A percentile compares a stretch with the other conserved stretches of the same genome.
phyloP scores from a whole-genome alignment of 2,113 vertebrate genomes.

The Leiothrix lutea region DNA sequence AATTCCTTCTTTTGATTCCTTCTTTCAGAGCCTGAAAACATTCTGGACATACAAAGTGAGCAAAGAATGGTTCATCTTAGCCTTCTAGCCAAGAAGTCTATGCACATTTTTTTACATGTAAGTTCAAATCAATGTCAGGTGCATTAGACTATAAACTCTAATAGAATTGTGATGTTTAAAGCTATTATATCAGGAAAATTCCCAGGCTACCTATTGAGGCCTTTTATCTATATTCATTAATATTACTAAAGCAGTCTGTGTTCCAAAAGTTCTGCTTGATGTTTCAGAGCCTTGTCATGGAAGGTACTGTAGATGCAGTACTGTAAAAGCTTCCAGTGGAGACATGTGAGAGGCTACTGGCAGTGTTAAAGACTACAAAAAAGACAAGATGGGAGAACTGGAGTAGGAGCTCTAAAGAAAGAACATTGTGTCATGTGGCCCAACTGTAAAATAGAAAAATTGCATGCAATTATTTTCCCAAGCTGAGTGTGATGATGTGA shows the following conservation, averaged over 20 bases:
- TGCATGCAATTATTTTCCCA: conserved; percentile 80
- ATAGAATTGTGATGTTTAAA: neutral
- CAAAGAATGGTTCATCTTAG: neutral
- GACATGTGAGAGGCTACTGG: conserved; percentile 42
- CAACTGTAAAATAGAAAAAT: conserved; percentile 82
- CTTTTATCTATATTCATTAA: neutral
- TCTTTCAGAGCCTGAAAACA: neutral
- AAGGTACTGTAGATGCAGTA: neutral
- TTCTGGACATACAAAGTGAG: neutral
- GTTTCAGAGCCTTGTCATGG: neutral
- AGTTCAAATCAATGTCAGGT: neutral
- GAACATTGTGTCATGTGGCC: conserved; percentile 76
- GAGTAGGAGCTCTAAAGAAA: conserved; percentile 46
- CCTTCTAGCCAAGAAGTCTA: neutral
- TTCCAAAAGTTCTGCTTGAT: neutral
- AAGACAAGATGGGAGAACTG: conserved; percentile 62
- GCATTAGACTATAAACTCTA: neutral
- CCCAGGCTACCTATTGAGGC: neutral
- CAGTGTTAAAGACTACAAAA: conserved; percentile 34
- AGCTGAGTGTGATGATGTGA: conserved; percentile 71
- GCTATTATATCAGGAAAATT: neutral
- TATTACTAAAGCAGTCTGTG: neutral
- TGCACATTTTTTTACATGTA: neutral
- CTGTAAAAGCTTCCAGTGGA: conserved; percentile 31
- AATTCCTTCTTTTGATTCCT: neutral